These are phyloP conservation scores for Molossus alvarezi DNA, from an alignment of 2,797 vertebrate genomes.

Conservation along the genomic window DNA sequence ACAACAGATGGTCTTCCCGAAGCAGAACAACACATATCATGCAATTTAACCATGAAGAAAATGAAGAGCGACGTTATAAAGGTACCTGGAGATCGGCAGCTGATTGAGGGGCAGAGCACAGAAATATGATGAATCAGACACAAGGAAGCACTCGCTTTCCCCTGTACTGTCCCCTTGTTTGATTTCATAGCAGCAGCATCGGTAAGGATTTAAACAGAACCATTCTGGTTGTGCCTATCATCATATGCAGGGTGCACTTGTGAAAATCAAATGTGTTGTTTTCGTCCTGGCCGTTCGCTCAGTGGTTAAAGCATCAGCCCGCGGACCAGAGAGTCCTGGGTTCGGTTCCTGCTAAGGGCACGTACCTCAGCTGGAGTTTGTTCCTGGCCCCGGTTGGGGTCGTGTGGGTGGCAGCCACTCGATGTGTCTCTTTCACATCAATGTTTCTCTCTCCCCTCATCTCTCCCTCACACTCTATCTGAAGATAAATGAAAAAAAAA, in stretches of 20 bases:
- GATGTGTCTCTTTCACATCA: too few species aligned
- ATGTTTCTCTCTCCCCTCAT: too few species aligned
- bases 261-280: not conserved
- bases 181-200: not conserved
- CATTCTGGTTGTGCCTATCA: not conserved
- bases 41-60: conserved; percentile 78
- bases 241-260: not conserved
- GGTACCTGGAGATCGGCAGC: conserved; percentile 43
- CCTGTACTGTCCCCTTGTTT: not conserved
- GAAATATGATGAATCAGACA: not conserved
- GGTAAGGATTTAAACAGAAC: not conserved
- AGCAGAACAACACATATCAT: conserved; percentile 77
- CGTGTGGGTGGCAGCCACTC: too few species aligned
- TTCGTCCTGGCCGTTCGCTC: too few species aligned
- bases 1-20: conserved; percentile 80
- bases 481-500: too few species aligned
- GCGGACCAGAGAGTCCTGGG: too few species aligned
- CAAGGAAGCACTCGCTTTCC: not conserved
- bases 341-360: too few species aligned
- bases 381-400: too few species aligned
- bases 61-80: conserved; percentile 73
- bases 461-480: too few species aligned
- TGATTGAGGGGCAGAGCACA: not conserved
- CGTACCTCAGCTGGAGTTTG: too few species aligned
- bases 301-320: too few species aligned